These are phyloP conservation scores for Centropyge bicolor DNA, from an alignment of 2,797 vertebrate species.

Conservation along the genomic window DNA sequence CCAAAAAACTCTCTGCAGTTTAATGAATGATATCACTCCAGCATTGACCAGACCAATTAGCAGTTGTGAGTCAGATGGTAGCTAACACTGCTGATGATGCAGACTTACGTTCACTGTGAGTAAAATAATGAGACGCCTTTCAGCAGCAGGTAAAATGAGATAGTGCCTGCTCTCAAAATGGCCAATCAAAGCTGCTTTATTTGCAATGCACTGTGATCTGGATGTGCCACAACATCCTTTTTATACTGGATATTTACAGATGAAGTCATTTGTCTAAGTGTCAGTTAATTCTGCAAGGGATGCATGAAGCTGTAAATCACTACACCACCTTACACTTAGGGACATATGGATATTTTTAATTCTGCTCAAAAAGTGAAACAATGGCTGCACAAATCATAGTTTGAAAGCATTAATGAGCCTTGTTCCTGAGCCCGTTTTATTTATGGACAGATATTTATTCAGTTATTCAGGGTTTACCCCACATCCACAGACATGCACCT, in stretches of 20 bases:
- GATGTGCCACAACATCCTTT: constrained; percentile 5
- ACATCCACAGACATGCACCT: neutral
- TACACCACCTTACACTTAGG: neutral
- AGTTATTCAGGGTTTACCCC: neutral
- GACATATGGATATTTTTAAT: neutral
- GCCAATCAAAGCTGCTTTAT: constrained; percentile 35
- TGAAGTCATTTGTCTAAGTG: constrained; percentile 43
- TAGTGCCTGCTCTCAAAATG: constrained; percentile 27
- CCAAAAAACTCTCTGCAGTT: neutral
- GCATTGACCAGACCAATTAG: constrained; percentile 22
- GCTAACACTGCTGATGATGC: constrained; percentile 27
- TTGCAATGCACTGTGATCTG: constrained; percentile 5
- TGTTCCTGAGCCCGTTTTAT: neutral
- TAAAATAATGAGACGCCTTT: constrained; percentile 36
- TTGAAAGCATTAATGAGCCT: neutral
- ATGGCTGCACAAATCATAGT: neutral
- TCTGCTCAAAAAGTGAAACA: constrained; percentile 1
- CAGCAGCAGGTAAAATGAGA: constrained; percentile 14
- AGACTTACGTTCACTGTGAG: constrained; percentile 22
- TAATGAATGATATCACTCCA: constrained; percentile 22
- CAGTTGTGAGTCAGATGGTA: constrained; percentile 2
- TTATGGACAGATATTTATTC: neutral
- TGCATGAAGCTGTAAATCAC: neutral
- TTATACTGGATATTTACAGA: constrained; percentile 10
- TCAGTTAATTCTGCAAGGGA: neutral